Evolutionary conservation across 2,113 vertebrate species (phyloP).

Genomic region (Neogale vison): DNA sequence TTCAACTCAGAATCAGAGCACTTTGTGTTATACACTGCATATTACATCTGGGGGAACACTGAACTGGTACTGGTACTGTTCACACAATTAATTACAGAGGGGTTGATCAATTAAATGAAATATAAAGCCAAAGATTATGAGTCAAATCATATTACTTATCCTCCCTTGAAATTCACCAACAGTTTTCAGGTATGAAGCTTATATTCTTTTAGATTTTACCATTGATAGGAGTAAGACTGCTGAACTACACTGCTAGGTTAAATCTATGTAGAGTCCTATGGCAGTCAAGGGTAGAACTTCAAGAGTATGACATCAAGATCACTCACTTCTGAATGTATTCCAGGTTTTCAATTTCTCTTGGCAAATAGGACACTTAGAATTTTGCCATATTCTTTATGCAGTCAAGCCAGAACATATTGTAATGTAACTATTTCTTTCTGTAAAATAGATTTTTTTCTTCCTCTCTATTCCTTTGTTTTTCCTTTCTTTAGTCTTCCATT

Average conservation of each 20-base stretch:
- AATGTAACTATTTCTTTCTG: background rate
- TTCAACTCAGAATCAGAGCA: background rate
- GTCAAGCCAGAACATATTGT: background rate
- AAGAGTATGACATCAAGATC: background rate
- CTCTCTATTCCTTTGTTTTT: background rate
- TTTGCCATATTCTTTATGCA: background rate
- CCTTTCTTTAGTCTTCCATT: background rate
- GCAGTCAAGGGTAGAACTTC: background rate
- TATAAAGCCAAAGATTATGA: background rate
- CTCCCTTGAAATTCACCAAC: background rate
- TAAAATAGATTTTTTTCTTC: constrained; percentile 4
- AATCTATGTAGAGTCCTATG: background rate
- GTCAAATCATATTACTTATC: background rate
- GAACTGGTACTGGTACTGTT: background rate
- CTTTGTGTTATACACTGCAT: background rate
- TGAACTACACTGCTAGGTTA: background rate
- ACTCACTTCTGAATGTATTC: background rate
- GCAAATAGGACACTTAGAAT: background rate
- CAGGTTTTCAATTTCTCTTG: constrained; percentile 31
- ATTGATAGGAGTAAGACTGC: background rate
- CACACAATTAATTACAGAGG: background rate
- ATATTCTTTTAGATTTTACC: background rate
- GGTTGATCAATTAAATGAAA: background rate
- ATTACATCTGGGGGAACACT: background rate
- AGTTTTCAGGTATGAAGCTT: background rate